Base-by-base conservation (phyloP, 2,113 vertebrate genomes). In the Guaruba guarouba region DNA sequence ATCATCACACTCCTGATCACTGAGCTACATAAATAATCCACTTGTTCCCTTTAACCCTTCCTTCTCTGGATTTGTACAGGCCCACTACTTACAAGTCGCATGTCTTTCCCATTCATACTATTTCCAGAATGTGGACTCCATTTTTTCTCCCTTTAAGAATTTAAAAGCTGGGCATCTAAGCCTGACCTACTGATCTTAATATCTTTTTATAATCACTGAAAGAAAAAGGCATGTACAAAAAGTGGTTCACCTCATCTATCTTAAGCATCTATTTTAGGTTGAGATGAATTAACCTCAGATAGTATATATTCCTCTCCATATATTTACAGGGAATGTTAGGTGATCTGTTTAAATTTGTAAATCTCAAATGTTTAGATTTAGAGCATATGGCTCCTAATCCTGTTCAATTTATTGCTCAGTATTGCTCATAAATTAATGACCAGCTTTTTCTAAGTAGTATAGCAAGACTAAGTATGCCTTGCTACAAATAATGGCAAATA, bases 11-110 rank as follows among this genome's bases (percentile, higher is more conserved):
- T 87, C 37, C 48, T 64, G 66, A 88, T 90, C 75, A 67, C 48
- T 86, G 62, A 84, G 27, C 37, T 92, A 69, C 41, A 79, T 83
- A 89, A 94, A 91, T 88, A 93, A 92, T 31, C 23, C 62, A 90
- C 81, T 74, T 31, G 48, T 79, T 92, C 71, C 49, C 29, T 70
- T 88, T 78, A 88, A 83, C 25, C 16, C 7, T 78, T 87, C 27
- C 4, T 71, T 81, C 70, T 75, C 69, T 77, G 78, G 49, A 63
- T 85, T 67, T 87, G 31, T 70, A 78, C 12, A 86, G 6, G 19
- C 3, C 1, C 10, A 23, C 19, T 88, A 10, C 27, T 92, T 83
- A 16, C 13, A 92, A 61, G 10, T 31, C 11, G 24, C 69, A 48
- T 62, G 10, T 68, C 49, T 93, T 86, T 33, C 14, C 68, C 44